Base-by-base conservation (phyloP, 2,113 vertebrate species). In the Mastomys natalensis region DNA sequence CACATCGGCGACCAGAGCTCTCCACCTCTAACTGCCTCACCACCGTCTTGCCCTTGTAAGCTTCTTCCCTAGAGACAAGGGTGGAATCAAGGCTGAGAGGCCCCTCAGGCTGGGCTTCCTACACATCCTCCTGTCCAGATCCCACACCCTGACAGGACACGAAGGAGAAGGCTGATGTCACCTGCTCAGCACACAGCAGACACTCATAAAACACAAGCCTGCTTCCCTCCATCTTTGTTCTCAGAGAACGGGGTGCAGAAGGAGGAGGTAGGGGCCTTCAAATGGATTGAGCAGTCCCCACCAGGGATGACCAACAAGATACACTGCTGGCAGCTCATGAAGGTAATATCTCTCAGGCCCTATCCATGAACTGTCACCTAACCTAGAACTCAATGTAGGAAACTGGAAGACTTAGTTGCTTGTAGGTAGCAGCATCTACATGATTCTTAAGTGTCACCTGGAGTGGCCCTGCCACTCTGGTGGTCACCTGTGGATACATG, bases 151-250 rank as follows among this genome's bases (percentile, higher is more conserved):
- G 21, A 17, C 12, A 62, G 81, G 43, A 72, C 22, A 45, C 10
- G 48, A 5, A 5, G 5, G 48, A 29, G 17, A 60, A 10, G 51
- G 53, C 34, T 0, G 60, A n/a, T 1, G 2, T 16, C 0, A 37
- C 31, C n/a, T 45, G 58, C 22, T 40, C 22, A 60, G 66, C 60
- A 7, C 15, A 0, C 0, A 1, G 21, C 10, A 40, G 51, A 60
- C 22, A 40, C 81, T 34, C 48, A 60, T 55, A 81, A 92, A 22
- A 48, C 48, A 70, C 4, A 16, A 40, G 31, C 16, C 45, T 24
- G 9, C n/a, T 10, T 34, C n/a, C 53, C 13, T 77, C 10, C 34
- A 34, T 4, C n/a, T 51, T 51, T 43, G 40, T 45, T 40, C 40
- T 45, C 40, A 85, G 60, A 86, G 60, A 45, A 64, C 22, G 9